phyloP scores from a whole-genome alignment of 2,113 vertebrate species.

The Grammomys surdaster region DNA sequence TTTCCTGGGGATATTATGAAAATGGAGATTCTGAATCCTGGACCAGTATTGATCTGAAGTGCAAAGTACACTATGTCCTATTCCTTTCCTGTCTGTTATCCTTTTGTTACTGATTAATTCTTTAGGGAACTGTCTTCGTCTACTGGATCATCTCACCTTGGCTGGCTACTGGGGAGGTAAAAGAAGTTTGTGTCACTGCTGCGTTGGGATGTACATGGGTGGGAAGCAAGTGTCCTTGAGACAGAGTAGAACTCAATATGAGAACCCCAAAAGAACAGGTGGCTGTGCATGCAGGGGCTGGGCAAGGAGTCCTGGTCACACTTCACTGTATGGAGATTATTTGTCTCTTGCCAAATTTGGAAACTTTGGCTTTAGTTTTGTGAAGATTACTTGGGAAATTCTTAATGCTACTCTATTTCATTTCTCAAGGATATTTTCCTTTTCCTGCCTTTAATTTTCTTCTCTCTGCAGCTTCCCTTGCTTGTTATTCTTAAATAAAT shows the following conservation, averaged over 20 bases:
- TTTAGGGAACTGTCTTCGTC: neutral
- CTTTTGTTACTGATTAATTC: neutral
- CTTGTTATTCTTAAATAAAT: constrained; percentile 29
- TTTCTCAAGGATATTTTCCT: neutral
- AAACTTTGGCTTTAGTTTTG: neutral
- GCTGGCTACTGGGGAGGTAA: neutral
- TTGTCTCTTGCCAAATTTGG: neutral
- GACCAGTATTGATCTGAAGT: neutral
- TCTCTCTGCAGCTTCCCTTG: neutral
- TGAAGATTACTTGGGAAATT: neutral
- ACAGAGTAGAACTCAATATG: fast-evolving
- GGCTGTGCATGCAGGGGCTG: neutral
- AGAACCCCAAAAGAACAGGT: neutral
- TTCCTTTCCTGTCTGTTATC: neutral
- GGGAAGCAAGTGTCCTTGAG: neutral
- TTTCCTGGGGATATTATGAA: neutral
- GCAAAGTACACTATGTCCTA: neutral
- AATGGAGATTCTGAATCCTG: neutral
- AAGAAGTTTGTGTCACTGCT: neutral
- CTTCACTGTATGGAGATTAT: neutral
- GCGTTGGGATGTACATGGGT: too few species aligned
- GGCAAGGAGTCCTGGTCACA: neutral
- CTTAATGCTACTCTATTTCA: neutral
- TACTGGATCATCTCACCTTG: neutral
- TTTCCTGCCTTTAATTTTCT: neutral